phyloP scores from a whole-genome alignment of 2,113 vertebrate genomes.

The Tamias sibiricus region DNA sequence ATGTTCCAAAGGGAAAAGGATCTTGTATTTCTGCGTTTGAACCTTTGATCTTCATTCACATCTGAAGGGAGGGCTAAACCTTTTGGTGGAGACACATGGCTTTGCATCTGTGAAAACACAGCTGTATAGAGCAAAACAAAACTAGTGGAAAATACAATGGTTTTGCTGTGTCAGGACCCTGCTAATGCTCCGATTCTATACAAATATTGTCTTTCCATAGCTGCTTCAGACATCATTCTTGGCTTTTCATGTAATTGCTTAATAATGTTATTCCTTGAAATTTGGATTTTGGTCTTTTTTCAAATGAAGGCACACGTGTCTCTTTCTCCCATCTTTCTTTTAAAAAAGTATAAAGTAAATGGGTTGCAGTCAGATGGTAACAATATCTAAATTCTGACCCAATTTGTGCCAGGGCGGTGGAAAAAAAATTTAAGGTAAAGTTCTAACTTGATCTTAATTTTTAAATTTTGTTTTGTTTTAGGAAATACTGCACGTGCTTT shows the following conservation, averaged over 20 bases:
- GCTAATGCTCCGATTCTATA: conserved; percentile 78
- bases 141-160: conserved; percentile 91
- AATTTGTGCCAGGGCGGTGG: neutral
- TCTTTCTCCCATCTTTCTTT: conserved; percentile 73
- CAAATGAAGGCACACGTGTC: conserved; percentile 67
- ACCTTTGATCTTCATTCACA: conserved; percentile 97
- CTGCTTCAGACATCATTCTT: conserved; percentile 78
- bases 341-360: conserved; percentile 75
- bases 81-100: conserved; percentile 93
- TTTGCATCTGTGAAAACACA: conserved; percentile 99
- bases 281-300: conserved; percentile 68
- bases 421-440: neutral
- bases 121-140: conserved; percentile 91
- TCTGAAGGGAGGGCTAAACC: conserved; percentile 91
- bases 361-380: neutral
- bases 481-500: neutral
- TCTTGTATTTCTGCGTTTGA: conserved; percentile 90
- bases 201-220: conserved; percentile 85
- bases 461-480: neutral
- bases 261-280: conserved; percentile 79
- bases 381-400: conserved; percentile 41
- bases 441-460: conserved; percentile 23
- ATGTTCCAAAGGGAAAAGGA: conserved; percentile 93
- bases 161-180: conserved; percentile 88
- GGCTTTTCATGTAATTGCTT: conserved; percentile 81